A percentile compares a stretch with the other conserved stretches of the same genome.
Conservation (phyloP, 2,113 vertebrate genomes). For the Sinosuthora webbiana region DNA sequence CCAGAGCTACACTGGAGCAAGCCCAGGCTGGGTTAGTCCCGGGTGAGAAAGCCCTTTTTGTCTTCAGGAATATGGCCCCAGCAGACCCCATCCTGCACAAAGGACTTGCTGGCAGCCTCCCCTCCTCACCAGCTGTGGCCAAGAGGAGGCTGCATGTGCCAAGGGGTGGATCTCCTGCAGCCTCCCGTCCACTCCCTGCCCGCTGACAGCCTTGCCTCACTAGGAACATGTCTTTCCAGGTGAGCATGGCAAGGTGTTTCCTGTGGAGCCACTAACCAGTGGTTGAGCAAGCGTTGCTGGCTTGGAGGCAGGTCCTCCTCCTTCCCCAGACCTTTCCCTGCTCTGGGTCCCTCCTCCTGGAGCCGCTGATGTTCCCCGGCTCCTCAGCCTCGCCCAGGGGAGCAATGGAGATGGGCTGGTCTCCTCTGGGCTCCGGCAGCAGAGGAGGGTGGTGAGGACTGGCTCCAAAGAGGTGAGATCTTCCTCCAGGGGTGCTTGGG, state of each 20-base stretch:
- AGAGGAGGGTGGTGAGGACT: not conserved
- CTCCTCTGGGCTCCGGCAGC: fast-evolving
- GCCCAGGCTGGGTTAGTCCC: not conserved
- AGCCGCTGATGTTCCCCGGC: not conserved
- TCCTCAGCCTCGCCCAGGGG: not conserved
- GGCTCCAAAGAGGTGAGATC: not conserved
- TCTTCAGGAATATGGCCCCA: not conserved
- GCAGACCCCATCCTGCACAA: not conserved
- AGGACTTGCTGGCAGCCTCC: not conserved
- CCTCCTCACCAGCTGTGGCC: not conserved
- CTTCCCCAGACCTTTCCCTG: not conserved
- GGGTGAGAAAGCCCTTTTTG: not conserved
- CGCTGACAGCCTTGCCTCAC: not conserved
- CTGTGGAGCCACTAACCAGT: conserved; percentile 45
- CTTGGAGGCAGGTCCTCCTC: not conserved
- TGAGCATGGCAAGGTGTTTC: conserved; percentile 19
- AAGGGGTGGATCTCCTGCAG: not conserved
- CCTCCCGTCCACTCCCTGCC: not conserved
- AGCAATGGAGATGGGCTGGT: not conserved
- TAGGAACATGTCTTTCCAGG: conserved; percentile 33
- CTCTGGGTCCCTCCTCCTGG: not conserved
- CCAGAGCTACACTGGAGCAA: not conserved
- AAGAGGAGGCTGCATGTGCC: not conserved
- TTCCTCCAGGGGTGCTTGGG: not conserved
- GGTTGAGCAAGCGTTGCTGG: not conserved